Evolutionary conservation across 2,888 invertebrate genomes (phyloP), one percentile per base, ranked within the genome.

Genomic region (Heteropelma amictum): DNA sequence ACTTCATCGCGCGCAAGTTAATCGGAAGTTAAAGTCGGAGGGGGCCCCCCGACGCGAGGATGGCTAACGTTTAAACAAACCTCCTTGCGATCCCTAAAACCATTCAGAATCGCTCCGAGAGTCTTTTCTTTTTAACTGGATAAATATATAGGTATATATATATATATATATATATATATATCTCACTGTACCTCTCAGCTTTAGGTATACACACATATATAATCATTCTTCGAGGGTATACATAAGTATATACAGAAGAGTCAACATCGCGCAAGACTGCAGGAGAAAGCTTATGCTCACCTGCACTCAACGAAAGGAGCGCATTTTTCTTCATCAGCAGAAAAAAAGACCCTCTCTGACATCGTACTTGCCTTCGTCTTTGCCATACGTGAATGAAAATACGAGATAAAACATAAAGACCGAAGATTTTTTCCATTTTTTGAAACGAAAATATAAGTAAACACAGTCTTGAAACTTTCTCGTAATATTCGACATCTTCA

Each of bases 11-110:
- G 80, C 80, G 76, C 82, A 80, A 85, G 83, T 84, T 84, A 85
- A 86, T 85, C 85, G 85, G 79, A 80, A 84, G 84, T 84, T 85
- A 83, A 84, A 84, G 83, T 78, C 80, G 80, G 82, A 77, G 65
- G 61, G 71, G 80, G 77, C 77, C 77, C 69, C 65, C 58, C 54
- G 49, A 49, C 30, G 47, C 33, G 53, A 54, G 40, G 30, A 35
- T 26, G 56, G 23, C 42, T 61, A 35, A 65, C 70, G 75, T 65
- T n/a, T 74, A 61, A 68, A 47, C 68, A 74, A 74, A 74, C 74
- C 33, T 49, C 26, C 54, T 42, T 19, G 28, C 40, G 61, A 47
- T 63, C 74, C 71, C 74, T 40, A 23, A 26, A 35, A 49, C 54
- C 70, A 67, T 70, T 70, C 70, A 19, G 26, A 67, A 40, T 67